These are phyloP conservation scores for Cheirogaleus medius DNA, from an alignment of 2,113 vertebrate genomes.

Conservation along the genomic window DNA sequence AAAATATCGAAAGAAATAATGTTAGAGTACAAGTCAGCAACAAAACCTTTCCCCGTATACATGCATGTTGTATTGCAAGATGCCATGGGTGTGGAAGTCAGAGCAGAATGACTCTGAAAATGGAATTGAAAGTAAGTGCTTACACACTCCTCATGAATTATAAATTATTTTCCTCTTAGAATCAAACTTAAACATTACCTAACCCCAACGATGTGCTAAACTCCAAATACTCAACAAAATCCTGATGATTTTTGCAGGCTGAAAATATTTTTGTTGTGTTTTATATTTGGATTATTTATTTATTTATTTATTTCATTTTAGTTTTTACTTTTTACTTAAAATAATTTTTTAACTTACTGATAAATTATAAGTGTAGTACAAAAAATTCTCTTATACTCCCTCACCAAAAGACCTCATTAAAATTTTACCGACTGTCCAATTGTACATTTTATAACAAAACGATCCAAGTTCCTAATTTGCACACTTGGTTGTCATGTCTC, in stretches of 20 bases:
- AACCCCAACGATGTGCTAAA: neutral
- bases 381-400: neutral
- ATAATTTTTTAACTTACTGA: neutral
- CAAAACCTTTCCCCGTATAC: neutral
- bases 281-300: neutral
- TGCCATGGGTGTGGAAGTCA: neutral
- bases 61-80: neutral
- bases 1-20: constrained; percentile 10
- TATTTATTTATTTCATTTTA: neutral
- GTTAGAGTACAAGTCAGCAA: neutral
- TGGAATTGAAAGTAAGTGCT: neutral
- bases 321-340: neutral
- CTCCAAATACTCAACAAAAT: neutral
- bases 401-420: neutral
- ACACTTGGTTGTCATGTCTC: neutral
- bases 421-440: neutral
- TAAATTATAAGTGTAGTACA: neutral
- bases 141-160: neutral
- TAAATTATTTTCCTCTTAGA: neutral
- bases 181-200: neutral
- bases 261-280: neutral
- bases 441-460: neutral
- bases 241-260: neutral
- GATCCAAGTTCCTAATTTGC: neutral
- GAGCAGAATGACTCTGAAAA: neutral